Percentiles rank a stretch among this genome's conserved stretches.
These are phyloP conservation scores for Euphydryas editha DNA, from an alignment of 2,888 invertebrate species.

Conservation along the genomic window DNA sequence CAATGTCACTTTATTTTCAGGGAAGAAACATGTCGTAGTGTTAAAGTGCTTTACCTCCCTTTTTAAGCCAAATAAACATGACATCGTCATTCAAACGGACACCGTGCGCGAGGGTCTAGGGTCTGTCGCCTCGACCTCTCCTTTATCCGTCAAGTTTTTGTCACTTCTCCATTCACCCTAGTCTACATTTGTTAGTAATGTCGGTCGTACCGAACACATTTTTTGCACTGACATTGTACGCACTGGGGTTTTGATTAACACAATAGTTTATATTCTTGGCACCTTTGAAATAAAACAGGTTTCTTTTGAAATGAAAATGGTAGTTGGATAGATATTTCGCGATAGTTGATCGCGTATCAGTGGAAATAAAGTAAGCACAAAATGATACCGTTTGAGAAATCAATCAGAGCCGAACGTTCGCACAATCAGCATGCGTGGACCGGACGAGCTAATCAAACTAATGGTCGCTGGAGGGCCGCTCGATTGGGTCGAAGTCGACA, in stretches of 20 bases:
- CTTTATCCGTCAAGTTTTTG: constrained; percentile 74
- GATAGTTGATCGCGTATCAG: constrained; percentile 36
- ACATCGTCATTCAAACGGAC: constrained; percentile 71
- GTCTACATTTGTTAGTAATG: constrained; percentile 62
- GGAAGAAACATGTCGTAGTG: constrained; percentile 46
- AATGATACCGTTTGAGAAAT: constrained; percentile 27
- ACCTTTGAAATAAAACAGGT: constrained; percentile 34
- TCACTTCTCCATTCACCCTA: constrained; percentile 62
- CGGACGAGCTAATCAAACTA: constrained; percentile 74
- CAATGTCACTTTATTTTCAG: constrained; percentile 64
- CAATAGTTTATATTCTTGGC: constrained; percentile 42
- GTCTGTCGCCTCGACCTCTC: constrained; percentile 64
- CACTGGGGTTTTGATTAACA: constrained; percentile 56
- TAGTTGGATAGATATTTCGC: constrained; percentile 20
- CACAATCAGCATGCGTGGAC: constrained; percentile 59
- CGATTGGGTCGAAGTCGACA: constrained; percentile 61
- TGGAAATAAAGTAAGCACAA: constrained; percentile 50
- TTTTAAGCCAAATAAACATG: constrained; percentile 78
- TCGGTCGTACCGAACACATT: constrained; percentile 61
- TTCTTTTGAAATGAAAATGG: constrained; percentile 12
- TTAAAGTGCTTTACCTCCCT: constrained; percentile 64
- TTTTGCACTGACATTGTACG: constrained; percentile 60
- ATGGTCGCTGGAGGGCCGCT: constrained; percentile 65
- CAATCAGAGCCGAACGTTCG: constrained; percentile 26
- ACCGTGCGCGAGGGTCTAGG: constrained; percentile 59